These are phyloP conservation scores for Branchellion lobata DNA, from an alignment of 2,888 invertebrate genomes.

Conservation along the genomic window DNA sequence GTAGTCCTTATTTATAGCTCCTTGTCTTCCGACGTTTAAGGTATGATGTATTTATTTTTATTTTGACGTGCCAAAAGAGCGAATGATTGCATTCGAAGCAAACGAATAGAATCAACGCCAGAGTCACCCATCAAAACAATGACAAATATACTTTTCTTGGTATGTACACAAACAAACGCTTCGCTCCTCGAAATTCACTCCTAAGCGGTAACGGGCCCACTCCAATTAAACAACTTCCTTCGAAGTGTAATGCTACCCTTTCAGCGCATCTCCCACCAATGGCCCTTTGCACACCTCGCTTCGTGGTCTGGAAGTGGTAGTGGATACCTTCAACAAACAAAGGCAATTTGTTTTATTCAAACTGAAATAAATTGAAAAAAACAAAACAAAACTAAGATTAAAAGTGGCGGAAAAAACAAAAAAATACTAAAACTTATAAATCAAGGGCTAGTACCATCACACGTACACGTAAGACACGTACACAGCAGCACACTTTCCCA, in stretches of 20 bases:
- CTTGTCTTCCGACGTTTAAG: neutral
- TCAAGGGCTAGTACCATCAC: too few species aligned
- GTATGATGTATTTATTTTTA: neutral
- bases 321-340: too few species aligned
- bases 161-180: too few species aligned
- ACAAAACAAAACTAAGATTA: neutral
- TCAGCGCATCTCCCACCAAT: too few species aligned
- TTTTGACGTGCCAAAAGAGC: constrained; percentile 7
- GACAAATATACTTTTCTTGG: neutral
- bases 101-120: neutral
- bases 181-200: neutral
- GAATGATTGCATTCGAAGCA: neutral
- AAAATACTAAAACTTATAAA: neutral
- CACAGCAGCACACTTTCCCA: constrained; percentile 5
- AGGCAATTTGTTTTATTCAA: too few species aligned
- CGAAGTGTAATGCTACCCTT: too few species aligned
- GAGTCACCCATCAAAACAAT: neutral
- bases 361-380: too few species aligned
- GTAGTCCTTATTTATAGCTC: neutral
- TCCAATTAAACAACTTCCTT: too few species aligned
- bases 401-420: neutral
- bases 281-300: too few species aligned
- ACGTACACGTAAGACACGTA: neutral
- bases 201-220: too few species aligned
- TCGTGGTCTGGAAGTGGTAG: too few species aligned